Evolutionary conservation across 2,888 invertebrate genomes (phyloP).

Genomic region (Cheilosia scutellata): DNA sequence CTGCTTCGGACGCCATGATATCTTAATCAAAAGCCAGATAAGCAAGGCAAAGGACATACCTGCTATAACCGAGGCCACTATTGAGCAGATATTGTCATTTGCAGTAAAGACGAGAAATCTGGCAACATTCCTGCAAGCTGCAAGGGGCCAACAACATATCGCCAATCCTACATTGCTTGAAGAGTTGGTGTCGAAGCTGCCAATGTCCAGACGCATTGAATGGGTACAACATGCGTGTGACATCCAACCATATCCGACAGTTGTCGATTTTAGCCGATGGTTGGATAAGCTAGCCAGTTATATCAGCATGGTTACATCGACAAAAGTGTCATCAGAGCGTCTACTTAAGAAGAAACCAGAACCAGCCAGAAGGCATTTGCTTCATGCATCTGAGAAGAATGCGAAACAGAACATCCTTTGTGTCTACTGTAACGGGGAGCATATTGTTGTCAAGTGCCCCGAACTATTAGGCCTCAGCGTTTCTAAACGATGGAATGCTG

Average conservation of each 20-base stretch:
- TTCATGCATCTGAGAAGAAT: neutral
- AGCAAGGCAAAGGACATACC: neutral
- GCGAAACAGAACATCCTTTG: neutral
- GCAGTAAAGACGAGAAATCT: no score
- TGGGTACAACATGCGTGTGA: neutral
- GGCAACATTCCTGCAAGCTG: no score
- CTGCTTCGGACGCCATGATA: slow-evolving; percentile 27
- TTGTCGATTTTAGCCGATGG: slow-evolving; percentile 18
- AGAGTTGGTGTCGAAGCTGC: no score
- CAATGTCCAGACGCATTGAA: neutral
- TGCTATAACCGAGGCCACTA: no score
- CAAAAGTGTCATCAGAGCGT: neutral
- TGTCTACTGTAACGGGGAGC: neutral
- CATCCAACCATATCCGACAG: neutral
- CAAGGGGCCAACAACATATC: no score
- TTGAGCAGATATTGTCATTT: no score
- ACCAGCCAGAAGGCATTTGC: neutral
- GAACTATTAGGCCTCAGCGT: neutral
- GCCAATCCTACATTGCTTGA: no score
- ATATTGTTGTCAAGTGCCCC: neutral
- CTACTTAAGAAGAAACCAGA: neutral
- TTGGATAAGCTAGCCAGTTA: neutral
- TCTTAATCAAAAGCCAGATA: slow-evolving; percentile 19
- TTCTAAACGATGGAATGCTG: neutral
- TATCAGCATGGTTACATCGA: neutral